Base-by-base conservation (phyloP, 1,140 invertebrate species). In the Lordiphosa clarofinis region DNA sequence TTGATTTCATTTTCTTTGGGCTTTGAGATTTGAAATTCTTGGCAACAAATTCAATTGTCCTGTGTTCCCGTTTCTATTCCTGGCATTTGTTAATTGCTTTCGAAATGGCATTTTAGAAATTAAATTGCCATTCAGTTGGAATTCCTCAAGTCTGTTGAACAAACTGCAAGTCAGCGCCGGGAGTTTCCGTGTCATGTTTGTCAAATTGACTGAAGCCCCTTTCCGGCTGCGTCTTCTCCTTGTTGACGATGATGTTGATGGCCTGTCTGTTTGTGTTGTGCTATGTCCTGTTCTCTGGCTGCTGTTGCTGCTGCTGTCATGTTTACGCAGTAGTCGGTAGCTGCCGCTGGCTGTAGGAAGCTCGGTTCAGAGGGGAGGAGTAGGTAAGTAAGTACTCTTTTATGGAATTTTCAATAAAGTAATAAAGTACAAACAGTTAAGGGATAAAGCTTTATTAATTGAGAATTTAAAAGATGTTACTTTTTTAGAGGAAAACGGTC, bases 31-130 rank as follows among this genome's bases (percentile, higher is more conserved):
- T 55, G 44, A 15, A 44, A 56, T 48, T 57, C 56, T 43, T 56
- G 43, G 48, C 48, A 43, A 47, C 46, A 72, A 81, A 75, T 82
- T 81, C 56, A 82, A 67, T 56, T 53, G n/a, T 53, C 19, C 15
- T 58, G 38, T 53, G 43, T 31, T 11, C 37, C 43, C 46, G 43
- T 49, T 65, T 54, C 46, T 36, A 39, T 56, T 24, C 6, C 19
- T 31, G n/a, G n/a, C 12, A 63, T 79, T 81, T 70, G 35, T 46
- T 46, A 81, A 67, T 67, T 60, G 66, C 56, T 67, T 79, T 66
- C 56, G 65, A 81, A 79, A 79, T 79, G 74, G 70, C 60, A 79
- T 81, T 81, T 81, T 55, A 81, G 72, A 81, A 82, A 82, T 81
- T 75, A 82, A 75, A 81, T 81, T 81, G 76, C 64, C 59, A 66